Conservation (phyloP, 2,888 invertebrate species). For the Drosophila prostipennis region DNA sequence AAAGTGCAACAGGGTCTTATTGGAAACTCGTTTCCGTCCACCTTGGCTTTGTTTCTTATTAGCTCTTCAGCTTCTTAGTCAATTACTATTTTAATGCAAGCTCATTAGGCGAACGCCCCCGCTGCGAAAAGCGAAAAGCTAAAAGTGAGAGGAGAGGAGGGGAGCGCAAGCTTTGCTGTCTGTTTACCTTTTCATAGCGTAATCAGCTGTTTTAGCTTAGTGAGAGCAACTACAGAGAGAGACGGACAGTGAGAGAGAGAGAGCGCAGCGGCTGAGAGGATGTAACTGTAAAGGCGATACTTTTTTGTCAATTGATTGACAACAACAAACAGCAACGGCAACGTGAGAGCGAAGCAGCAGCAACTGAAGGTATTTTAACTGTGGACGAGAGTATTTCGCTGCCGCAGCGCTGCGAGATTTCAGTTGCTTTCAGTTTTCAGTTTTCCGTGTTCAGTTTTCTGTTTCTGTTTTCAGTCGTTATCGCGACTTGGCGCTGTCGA, state of each 20-base stretch:
- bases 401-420: slow-evolving; percentile 25
- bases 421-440: slow-evolving; percentile 10
- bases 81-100: slow-evolving; percentile 62
- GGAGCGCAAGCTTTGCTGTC: slow-evolving; percentile 57
- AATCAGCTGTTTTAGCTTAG: slow-evolving; percentile 66
- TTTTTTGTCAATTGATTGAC: slow-evolving; percentile 74
- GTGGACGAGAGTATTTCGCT: slow-evolving; percentile 17
- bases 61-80: slow-evolving; percentile 40
- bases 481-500: slow-evolving; percentile 69
- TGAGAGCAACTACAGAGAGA: slow-evolving; percentile 38
- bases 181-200: slow-evolving; percentile 69
- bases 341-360: slow-evolving; percentile 19
- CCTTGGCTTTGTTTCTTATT: slow-evolving; percentile 70
- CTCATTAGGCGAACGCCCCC: slow-evolving; percentile 41
- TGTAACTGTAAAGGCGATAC: slow-evolving; percentile 51
- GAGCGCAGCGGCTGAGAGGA: slow-evolving; percentile 18
- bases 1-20: slow-evolving; percentile 30
- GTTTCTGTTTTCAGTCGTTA: slow-evolving; percentile 59
- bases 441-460: slow-evolving; percentile 4
- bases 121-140: slow-evolving; percentile 41
- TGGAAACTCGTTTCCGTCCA: slow-evolving; percentile 71
- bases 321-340: slow-evolving; percentile 28
- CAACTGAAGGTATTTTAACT: slow-evolving; percentile 29
- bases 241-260: slow-evolving; percentile 4
- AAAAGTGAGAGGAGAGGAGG: slow-evolving; percentile 33